Conservation (phyloP, 2,113 vertebrate genomes). For the Melanostigma gelatinosum region DNA sequence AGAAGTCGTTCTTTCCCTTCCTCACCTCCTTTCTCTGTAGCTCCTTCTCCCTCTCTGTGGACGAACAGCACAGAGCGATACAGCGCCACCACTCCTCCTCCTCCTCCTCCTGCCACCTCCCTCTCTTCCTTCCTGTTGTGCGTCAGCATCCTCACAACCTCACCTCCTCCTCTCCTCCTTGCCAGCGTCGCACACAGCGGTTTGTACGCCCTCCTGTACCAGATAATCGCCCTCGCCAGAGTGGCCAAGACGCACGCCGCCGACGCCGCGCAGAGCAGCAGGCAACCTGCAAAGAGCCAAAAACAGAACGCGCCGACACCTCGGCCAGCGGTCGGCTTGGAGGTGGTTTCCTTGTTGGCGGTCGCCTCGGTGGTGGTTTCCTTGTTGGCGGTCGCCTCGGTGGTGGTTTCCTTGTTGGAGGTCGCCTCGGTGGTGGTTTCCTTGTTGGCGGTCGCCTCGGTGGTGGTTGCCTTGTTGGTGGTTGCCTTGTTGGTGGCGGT, state of each 20-base stretch:
- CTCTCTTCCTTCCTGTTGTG: neutral
- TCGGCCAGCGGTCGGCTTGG: neutral
- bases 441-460: too few species aligned
- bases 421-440: too few species aligned
- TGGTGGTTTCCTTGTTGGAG: too few species aligned
- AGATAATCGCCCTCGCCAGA: conserved; percentile 35
- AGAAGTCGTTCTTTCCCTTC: conserved; percentile 5
- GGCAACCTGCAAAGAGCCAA: conserved; percentile 68
- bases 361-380: neutral
- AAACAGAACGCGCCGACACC: conserved; percentile 60
- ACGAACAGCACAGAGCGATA: conserved; percentile 81
- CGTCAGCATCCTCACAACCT: conserved; percentile 17
- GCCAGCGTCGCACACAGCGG: conserved; percentile 10
- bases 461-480: too few species aligned
- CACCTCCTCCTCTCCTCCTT: neutral
- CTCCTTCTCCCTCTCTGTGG: conserved; percentile 38
- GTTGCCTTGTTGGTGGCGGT: neutral
- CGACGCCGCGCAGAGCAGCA: conserved; percentile 61
- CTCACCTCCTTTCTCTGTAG: neutral
- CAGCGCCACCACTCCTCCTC: conserved; percentile 40
- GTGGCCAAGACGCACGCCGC: conserved; percentile 27
- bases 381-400: too few species aligned
- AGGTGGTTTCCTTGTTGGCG: neutral
- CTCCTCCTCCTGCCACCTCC: neutral
- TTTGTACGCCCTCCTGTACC: conserved; percentile 64